Base-by-base conservation (phyloP, 2,888 invertebrate genomes). In the Cenopis cana region DNA sequence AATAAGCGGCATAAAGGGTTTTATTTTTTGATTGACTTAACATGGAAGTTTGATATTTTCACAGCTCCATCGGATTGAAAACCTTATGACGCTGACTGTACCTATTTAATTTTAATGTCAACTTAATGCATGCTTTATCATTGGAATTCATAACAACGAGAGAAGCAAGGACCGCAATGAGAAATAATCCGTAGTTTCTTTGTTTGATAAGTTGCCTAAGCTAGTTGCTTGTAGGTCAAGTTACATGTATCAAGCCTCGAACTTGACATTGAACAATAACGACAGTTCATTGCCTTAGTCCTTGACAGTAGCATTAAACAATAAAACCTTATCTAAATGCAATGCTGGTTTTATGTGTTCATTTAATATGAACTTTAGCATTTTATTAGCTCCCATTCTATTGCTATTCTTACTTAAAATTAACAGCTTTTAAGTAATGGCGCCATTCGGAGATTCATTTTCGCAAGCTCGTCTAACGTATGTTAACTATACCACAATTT, bases 251-350 rank as follows among this genome's bases (percentile, higher is more conserved):
- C n/a, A 29, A 24, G 29, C 14, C n/a, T 60, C n/a, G 33, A 38
- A 41, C 41, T 55, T 65, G 55, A 65, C 54, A 65, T 65, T 55
- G 55, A 55, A 55, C 54, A 29, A 55, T 65, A 55, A 57, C 61
- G 29, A 18, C 55, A 38, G 64, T 57, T 56, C 64, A 29, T 64
- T 57, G 56, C 38, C 62, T 61, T 55, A 24, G 56, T 56, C 14
- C 20, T 41, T 57, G 60, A 65, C 69, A 65, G 64, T 52, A 69
- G 57, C 69, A 17, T 69, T 68, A 56, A 20, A 18, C 14, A 60
- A 50, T 69, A 64, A 57, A 57, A 59, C 52, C 36, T 64, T 65
- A 69, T 69, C 64, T 65, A 69, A 64, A 69, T 65, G 41, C 38
- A 64, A 33, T 60, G 36, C 36, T 50, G 36, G n/a, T 50, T 68